Percentiles rank a stretch among this genome's conserved stretches.
Evolutionary conservation across 2,888 invertebrate genomes (phyloP).

Genomic region (Pseudeuparius sepicola): DNA sequence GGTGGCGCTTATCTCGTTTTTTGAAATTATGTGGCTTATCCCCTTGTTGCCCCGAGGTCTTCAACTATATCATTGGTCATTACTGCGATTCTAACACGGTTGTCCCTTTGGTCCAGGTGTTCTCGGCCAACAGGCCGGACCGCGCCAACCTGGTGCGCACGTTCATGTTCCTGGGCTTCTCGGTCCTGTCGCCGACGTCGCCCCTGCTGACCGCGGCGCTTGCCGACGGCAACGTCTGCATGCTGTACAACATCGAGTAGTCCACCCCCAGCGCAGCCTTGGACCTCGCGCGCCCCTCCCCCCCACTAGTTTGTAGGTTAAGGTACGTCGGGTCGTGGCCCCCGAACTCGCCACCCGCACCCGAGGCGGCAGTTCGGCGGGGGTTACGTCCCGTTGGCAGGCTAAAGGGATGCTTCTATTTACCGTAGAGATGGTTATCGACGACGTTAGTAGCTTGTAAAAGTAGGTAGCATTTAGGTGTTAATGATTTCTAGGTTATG

Average conservation of each 20-base stretch:
- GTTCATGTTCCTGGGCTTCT: slow-evolving; percentile 96
- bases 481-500: slow-evolving; percentile 8
- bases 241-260: slow-evolving; percentile 41
- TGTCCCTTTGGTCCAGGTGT: no score
- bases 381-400: neutral
- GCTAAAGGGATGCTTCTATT: neutral
- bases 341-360: no score
- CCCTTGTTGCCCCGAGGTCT: no score
- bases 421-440: no score
- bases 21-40: no score
- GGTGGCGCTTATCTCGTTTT: no score
- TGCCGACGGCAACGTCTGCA: slow-evolving; percentile 37
- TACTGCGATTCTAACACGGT: no score
- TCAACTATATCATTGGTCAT: no score
- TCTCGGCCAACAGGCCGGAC: slow-evolving; percentile 57
- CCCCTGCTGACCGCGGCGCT: slow-evolving; percentile 55
- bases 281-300: slow-evolving; percentile 27
- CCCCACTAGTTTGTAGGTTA: slow-evolving; percentile 10
- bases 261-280: slow-evolving; percentile 33
- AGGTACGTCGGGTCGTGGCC: slow-evolving; percentile 9
- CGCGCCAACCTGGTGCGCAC: slow-evolving; percentile 82
- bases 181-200: slow-evolving; percentile 74
- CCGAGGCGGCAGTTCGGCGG: no score
- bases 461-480: no score
- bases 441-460: no score